These are phyloP conservation scores for Turritopsis rubra DNA, from an alignment of 30 jellyfish, hydroid and myxozoan species.

Conservation along the genomic window DNA sequence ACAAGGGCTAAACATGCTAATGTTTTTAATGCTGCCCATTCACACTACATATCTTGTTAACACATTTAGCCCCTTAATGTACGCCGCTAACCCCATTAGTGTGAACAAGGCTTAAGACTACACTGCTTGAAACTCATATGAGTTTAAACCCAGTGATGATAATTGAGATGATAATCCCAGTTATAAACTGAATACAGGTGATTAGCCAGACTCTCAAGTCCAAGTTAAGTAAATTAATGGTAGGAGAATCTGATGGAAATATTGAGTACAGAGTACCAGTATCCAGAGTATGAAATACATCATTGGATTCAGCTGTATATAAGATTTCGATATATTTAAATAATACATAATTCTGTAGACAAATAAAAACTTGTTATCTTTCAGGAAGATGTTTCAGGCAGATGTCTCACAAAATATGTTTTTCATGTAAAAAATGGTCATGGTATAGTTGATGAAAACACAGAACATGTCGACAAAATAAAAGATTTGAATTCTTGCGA, in stretches of 20 bases:
- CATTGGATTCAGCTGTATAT: no score
- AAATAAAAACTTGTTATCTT: not conserved
- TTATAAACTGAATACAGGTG: no score
- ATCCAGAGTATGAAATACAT: no score
- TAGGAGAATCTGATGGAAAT: no score
- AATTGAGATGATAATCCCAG: no score
- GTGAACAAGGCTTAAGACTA: conserved; percentile 8
- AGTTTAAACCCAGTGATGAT: no score
- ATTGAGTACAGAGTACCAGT: no score
- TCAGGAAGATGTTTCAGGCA: conserved; percentile 77
- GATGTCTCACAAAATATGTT: conserved; percentile 44
- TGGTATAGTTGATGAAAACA: conserved; percentile 25
- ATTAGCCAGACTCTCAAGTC: no score
- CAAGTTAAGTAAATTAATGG: no score
- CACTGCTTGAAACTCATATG: no score
- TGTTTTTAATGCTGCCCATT: not conserved
- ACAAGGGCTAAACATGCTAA: not conserved
- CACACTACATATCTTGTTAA: not conserved
- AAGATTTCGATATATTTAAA: not conserved
- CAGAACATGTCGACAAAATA: conserved; percentile 29
- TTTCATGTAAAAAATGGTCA: conserved; percentile 14
- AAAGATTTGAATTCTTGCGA: conserved; percentile 54
- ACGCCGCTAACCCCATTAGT: not conserved
- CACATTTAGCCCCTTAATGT: not conserved
- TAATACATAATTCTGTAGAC: not conserved